A percentile compares a stretch with the other conserved stretches of the same genome.
phyloP scores from a whole-genome alignment of 2,113 vertebrate species.

The Crocuta crocuta region DNA sequence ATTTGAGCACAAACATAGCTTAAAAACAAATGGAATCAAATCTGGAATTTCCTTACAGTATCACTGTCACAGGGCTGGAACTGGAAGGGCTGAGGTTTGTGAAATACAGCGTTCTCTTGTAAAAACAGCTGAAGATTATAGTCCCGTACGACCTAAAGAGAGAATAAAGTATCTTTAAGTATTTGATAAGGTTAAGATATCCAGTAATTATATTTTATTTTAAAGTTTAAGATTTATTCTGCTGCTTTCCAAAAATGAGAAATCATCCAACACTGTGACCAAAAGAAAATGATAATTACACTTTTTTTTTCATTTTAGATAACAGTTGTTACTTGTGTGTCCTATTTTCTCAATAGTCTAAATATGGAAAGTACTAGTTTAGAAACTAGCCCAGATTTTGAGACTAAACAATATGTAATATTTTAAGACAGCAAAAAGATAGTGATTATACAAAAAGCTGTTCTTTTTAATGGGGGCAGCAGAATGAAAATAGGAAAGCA shows the following conservation, averaged over 20 bases:
- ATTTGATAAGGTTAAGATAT: slow-evolving; percentile 58
- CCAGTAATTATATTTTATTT: background rate
- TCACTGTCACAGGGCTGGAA: slow-evolving; percentile 98
- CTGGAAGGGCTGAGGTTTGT: slow-evolving; percentile 96
- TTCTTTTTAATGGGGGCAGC: background rate
- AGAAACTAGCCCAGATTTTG: slow-evolving; percentile 37
- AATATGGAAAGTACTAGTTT: slow-evolving; percentile 61
- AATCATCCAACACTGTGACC: background rate
- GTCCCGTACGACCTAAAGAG: slow-evolving; percentile 94
- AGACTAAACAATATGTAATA: slow-evolving; percentile 18
- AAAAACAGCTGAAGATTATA: slow-evolving; percentile 97
- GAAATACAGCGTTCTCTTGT: slow-evolving; percentile 96
- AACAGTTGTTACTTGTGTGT: background rate
- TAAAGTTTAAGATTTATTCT: slow-evolving; percentile 49
- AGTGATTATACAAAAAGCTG: background rate
- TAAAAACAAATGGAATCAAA: background rate
- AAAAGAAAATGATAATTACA: slow-evolving; percentile 50
- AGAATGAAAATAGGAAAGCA: background rate
- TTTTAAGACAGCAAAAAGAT: slow-evolving; percentile 51
- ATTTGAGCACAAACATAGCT: background rate
- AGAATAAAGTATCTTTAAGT: slow-evolving; percentile 64
- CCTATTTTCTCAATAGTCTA: slow-evolving; percentile 54
- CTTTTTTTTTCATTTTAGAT: slow-evolving; percentile 41
- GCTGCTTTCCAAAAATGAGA: slow-evolving; percentile 20
- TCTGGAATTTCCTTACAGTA: slow-evolving; percentile 88